Evolutionary conservation across 2,888 invertebrate species (phyloP).

Genomic region (Cosmia trapezina): DNA sequence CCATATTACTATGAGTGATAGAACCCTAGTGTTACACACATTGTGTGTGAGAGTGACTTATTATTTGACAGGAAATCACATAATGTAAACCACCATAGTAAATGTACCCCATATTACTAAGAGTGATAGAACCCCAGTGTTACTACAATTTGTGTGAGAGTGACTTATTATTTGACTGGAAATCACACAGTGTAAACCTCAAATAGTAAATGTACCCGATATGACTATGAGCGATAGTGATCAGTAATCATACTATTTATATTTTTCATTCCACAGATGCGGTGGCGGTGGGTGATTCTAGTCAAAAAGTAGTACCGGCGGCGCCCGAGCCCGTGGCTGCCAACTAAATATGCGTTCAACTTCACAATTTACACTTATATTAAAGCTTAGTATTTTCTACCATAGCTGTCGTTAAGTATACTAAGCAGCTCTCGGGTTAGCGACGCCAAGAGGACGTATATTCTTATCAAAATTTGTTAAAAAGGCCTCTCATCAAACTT

Average conservation of each 20-base stretch:
- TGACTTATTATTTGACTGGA: background rate
- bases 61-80: background rate
- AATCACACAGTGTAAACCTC: background rate
- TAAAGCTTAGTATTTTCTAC: constrained; percentile 81
- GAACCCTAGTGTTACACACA: too few species aligned
- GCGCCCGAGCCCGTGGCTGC: constrained; percentile 76
- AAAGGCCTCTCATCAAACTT: constrained; percentile 17
- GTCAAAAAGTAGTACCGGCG: constrained; percentile 72
- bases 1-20: background rate
- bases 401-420: constrained; percentile 71
- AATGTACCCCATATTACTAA: background rate
- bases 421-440: constrained; percentile 70
- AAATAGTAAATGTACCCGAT: background rate
- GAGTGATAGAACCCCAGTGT: background rate
- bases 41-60: background rate
- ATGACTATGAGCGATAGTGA: background rate
- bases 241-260: background rate
- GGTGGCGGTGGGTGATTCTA: constrained; percentile 74
- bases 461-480: constrained; percentile 26
- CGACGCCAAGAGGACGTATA: constrained; percentile 48
- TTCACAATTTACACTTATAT: constrained; percentile 60
- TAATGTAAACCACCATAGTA: too few species aligned
- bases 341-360: constrained; percentile 74
- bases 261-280: constrained; percentile 71
- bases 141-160: background rate